These are phyloP conservation scores for Saccostrea echinata DNA, from an alignment of 1,140 invertebrate genomes.

Conservation along the genomic window DNA sequence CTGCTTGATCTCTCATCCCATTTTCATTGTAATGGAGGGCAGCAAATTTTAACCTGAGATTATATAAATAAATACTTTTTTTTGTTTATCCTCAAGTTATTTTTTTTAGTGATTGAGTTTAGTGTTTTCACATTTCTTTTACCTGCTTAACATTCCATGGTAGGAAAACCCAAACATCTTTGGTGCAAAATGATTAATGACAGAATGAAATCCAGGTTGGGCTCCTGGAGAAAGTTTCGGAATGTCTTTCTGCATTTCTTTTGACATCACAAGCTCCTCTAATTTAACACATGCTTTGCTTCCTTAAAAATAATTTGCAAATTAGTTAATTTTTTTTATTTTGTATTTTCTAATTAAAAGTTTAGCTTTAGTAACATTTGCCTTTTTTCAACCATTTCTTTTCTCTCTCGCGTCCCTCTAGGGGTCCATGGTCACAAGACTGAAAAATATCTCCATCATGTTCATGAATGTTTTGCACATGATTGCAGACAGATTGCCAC, in stretches of 20 bases:
- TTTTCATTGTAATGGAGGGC: constrained; percentile 58
- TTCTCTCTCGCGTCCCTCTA: constrained; percentile 48
- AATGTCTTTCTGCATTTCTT: constrained; percentile 52
- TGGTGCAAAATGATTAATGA: constrained; percentile 63
- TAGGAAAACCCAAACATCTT: constrained; percentile 61
- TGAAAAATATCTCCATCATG: constrained; percentile 48
- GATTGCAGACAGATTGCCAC: constrained; percentile 57
- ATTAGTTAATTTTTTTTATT: not conserved
- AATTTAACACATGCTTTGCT: constrained; percentile 45
- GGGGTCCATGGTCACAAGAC: constrained; percentile 43
- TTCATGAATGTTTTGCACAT: constrained; percentile 59
- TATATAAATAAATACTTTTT: not conserved
- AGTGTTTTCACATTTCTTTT: not conserved
- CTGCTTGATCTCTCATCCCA: constrained; percentile 28
- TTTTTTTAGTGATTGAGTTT: not conserved
- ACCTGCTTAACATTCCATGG: constrained; percentile 60
- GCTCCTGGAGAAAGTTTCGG: constrained; percentile 55
- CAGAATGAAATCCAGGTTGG: constrained; percentile 59
- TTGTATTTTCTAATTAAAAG: not conserved
- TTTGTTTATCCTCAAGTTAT: not conserved
- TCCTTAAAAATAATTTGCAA: constrained; percentile 42
- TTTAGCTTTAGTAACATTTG: not conserved
- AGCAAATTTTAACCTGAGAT: not conserved
- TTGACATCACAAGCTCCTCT: constrained; percentile 29
- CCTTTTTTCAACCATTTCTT: constrained; percentile 59